Evolutionary conservation across 2,113 vertebrate genomes (phyloP), one percentile per base, ranked within the genome.

Genomic region (Geothlypis trichas): DNA sequence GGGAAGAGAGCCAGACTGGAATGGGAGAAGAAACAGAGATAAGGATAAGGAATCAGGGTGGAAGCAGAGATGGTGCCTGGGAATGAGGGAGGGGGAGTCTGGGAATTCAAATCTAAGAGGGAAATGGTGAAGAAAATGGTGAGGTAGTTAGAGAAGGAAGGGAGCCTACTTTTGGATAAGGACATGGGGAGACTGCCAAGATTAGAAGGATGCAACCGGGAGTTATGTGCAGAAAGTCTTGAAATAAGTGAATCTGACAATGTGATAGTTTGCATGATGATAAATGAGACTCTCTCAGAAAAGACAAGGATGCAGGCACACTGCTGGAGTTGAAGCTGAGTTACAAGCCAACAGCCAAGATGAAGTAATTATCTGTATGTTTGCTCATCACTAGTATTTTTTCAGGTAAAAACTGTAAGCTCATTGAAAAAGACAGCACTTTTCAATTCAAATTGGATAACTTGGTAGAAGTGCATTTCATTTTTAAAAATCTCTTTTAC

Each of bases 31-130:
- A 87, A 94, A 90, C 11, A 3, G 30, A 77, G 68, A 87, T 91
- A 94, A 91, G 46, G 81, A 82, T 91, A 94, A 95, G 37, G 17
- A 89, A 87, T 75, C 37, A 49, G 41, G 18, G 72, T 87, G 62
- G 49, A 84, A 93, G 44, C 35, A 85, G 78, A 85, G 67, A 79
- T 73, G 31, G 41, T 82, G 78, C 31, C 82, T 82, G 58, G 62
- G 92, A 94, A 87, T 83, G 67, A 76, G 49, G 71, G 65, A 65
- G 41, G 12, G 23, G 12, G n/a, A 88, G 92, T 31, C 58, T 79
- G 82, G 37, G 75, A 96, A 69, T 76, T 90, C 37, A 72, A 77
- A 75, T 79, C 67, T 90, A 21, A n/a, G 82, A 76, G 28, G 54
- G 17, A 94, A 87, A 92, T 39, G 13, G 24, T 62, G 51, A 82